Evolutionary conservation across 1,140 invertebrate genomes (phyloP), one percentile per base, ranked within the genome.

Genomic region (Marisa cornuarietis): DNA sequence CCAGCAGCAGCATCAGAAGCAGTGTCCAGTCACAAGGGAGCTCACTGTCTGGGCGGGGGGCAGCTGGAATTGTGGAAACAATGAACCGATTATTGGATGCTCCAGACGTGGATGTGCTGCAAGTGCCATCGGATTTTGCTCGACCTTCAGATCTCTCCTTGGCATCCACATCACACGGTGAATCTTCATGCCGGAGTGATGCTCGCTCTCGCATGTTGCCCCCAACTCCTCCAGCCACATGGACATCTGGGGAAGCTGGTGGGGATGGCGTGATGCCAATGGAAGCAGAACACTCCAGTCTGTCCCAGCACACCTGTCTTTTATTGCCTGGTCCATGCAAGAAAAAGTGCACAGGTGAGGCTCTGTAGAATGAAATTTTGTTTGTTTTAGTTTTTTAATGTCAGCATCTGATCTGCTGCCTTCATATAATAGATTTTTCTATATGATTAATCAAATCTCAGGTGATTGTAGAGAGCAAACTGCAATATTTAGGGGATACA

Each of bases 211-310:
- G 62, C 63, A 77, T 65, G 1, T 63, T 77, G 18, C 76, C 76
- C 42, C 75, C 76, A 22, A 77, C 63, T 51, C 65, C 65, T 13
- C 76, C 65, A 11, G 63, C 65, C 76, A 77, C 76, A 14, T 77
- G 76, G 49, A 73, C 49, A 31, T 77, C 65, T 54, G 58, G 42
- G 49, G 76, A 65, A 52, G 51, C 42, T 31, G 65, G 76, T 24
- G 22, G 26, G 9, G 22, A 20, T 22, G 51, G 71, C 2, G 52
- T 26, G 49, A 73, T 51, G 13, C 71, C 71, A 31, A 73, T 73
- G 71, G 71, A 73, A 52, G 71, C 71, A n/a, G 71, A 73, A 6
- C 71, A 51, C 22, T 22, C 18, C 22, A 52, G 49, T 16, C 49
- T 52, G 22, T 22, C 71, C 1, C 71, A 31, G 22, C 71, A 49